Conservation (phyloP, 2,888 invertebrate genomes). For the Slavum lentiscoides region DNA sequence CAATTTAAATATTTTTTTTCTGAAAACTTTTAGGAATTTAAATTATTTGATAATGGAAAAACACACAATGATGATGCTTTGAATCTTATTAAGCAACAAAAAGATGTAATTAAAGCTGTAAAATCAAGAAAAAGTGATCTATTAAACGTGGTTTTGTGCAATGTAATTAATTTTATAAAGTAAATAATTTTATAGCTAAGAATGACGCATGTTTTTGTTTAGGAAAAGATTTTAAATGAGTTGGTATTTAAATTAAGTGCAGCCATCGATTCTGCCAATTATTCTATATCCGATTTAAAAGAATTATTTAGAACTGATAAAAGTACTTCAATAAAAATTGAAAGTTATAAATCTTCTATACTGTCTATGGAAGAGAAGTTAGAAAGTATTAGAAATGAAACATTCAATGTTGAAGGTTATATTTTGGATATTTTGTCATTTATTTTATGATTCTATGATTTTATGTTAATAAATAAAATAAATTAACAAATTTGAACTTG, state of each 20-base stretch:
- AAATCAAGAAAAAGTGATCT: neutral
- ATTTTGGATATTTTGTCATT: neutral
- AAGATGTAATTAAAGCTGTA: neutral
- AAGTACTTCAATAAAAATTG: slow-evolving; percentile 2
- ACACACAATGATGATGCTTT: slow-evolving; percentile 19
- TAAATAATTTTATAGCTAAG: neutral
- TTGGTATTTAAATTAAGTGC: slow-evolving; percentile 1
- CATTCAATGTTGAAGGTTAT: slow-evolving; percentile 37
- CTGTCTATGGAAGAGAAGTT: slow-evolving; percentile 17
- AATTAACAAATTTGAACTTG: slow-evolving; percentile 6
- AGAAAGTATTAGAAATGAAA: slow-evolving; percentile 16
- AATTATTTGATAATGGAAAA: neutral
- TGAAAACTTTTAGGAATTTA: slow-evolving; percentile 26
- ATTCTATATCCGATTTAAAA: neutral
- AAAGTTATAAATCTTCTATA: slow-evolving; percentile 1
- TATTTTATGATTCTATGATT: neutral
- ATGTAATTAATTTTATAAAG: slow-evolving; percentile 21
- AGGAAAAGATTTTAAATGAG: slow-evolving; percentile 16
- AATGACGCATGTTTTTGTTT: neutral
- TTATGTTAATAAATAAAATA: neutral
- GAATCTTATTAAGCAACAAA: neutral
- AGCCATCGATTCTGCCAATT: neutral
- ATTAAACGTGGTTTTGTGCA: slow-evolving; percentile 9
- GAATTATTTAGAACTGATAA: neutral
- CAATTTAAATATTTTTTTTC: neutral